These are phyloP conservation scores for Myotis brandtii DNA, from an alignment of 2,113 vertebrate genomes.

Conservation along the genomic window DNA sequence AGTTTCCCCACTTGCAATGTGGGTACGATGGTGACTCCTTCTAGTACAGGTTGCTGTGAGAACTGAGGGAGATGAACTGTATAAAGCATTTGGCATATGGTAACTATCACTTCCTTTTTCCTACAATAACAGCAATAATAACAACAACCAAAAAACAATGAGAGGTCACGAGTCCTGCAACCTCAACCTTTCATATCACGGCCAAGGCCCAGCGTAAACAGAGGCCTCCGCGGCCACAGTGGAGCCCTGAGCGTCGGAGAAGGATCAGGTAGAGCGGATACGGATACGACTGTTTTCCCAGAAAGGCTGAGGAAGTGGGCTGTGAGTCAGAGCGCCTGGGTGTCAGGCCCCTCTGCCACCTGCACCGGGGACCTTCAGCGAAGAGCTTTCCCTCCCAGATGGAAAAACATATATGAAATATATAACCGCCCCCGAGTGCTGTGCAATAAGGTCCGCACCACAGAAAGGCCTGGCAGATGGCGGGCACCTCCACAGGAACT, in stretches of 20 bases:
- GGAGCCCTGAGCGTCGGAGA: neutral
- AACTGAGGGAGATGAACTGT: constrained; percentile 56
- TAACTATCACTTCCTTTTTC: constrained; percentile 73
- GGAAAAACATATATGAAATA: too few relatives aligned
- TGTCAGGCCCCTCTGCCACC: neutral
- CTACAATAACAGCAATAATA: constrained; percentile 66
- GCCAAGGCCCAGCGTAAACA: constrained; percentile 59
- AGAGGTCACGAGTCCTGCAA: constrained; percentile 58
- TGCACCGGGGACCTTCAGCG: neutral
- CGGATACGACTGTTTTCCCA: neutral
- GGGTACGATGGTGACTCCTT: neutral
- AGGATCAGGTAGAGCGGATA: neutral
- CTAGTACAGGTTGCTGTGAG: constrained; percentile 47
- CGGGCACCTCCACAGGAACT: neutral
- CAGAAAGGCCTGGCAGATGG: too few relatives aligned
- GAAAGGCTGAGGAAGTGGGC: neutral
- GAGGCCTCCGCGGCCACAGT: neutral
- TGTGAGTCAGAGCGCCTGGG: neutral
- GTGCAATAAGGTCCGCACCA: neutral
- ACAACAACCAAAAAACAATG: constrained; percentile 66
- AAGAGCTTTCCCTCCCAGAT: constrained; percentile 3
- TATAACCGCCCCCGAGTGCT: neutral
- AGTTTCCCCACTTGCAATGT: neutral
- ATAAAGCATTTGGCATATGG: constrained; percentile 59
- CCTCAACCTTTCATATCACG: neutral